A percentile compares a stretch with the other conserved stretches of the same genome.
Evolutionary conservation across 2,113 vertebrate genomes (phyloP).

Genomic region (Strigops habroptila): DNA sequence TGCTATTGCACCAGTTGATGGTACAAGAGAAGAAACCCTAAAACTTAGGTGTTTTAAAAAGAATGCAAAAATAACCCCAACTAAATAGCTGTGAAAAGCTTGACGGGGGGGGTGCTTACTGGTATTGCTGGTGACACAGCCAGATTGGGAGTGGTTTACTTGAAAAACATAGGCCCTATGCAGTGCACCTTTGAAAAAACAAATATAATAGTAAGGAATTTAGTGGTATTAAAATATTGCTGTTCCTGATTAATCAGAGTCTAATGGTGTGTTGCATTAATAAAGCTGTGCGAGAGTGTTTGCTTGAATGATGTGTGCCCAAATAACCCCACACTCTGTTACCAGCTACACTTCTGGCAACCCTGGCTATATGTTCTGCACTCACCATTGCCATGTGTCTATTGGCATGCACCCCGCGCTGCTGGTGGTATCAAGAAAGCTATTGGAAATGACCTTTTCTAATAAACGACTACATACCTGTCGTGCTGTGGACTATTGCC

Average conservation of each 20-base stretch:
- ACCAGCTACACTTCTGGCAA: neutral
- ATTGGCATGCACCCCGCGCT: rapidly evolving
- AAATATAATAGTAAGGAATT: neutral
- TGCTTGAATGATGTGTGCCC: neutral
- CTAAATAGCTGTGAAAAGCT: neutral
- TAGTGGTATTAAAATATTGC: neutral
- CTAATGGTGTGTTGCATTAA: neutral
- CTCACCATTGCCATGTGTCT: neutral
- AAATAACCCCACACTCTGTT: neutral
- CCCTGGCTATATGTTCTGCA: neutral
- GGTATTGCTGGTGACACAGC: neutral
- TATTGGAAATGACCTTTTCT: rapidly evolving
- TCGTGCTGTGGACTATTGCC: slow-evolving; percentile 42
- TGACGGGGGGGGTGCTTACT: neutral
- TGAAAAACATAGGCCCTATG: neutral
- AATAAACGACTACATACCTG: too few relatives aligned
- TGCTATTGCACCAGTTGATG: neutral
- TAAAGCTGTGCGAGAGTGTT: neutral
- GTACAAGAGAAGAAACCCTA: neutral
- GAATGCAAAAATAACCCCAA: neutral
- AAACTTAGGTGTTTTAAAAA: neutral
- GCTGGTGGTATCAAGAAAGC: neutral
- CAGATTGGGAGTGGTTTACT: neutral
- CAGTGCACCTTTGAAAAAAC: neutral
- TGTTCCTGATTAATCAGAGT: neutral